Conservation (phyloP, 2,113 vertebrate genomes). For the Aspiorhynchus laticeps region DNA sequence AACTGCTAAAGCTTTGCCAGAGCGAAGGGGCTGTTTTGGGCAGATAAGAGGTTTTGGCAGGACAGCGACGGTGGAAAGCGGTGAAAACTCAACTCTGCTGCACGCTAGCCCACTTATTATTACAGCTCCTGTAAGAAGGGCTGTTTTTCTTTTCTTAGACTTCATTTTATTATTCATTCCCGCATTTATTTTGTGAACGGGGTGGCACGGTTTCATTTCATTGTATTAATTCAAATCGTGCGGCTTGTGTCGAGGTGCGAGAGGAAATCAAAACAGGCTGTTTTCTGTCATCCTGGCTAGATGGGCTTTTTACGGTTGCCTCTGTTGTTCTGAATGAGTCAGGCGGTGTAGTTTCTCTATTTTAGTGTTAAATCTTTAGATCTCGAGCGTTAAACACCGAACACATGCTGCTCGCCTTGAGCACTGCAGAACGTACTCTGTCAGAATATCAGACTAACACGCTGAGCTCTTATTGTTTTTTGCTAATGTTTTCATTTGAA, state of each 20-base stretch:
- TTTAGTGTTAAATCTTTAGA: constrained; percentile 24
- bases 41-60: constrained; percentile 65
- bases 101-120: constrained; percentile 52
- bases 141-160: constrained; percentile 21
- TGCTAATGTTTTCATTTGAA: constrained; percentile 18
- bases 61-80: constrained; percentile 26
- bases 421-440: background rate
- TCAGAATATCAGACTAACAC: constrained; percentile 16
- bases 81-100: constrained; percentile 50
- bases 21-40: constrained; percentile 60
- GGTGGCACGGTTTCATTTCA: constrained; percentile 5
- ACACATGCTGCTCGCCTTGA: constrained; percentile 28
- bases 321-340: constrained; percentile 27
- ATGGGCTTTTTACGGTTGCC: constrained; percentile 4
- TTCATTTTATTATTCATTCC: constrained; percentile 4
- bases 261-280: background rate
- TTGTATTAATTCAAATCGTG: constrained; percentile 11
- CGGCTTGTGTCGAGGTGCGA: constrained; percentile 5
- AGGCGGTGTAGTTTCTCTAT: constrained; percentile 4
- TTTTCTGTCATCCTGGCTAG: background rate
- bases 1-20: constrained; percentile 64
- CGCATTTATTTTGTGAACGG: background rate
- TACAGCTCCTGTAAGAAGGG: constrained; percentile 53
- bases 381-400: background rate
- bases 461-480: constrained; percentile 24